Conservation (phyloP, 2,888 invertebrate genomes). For the Prosapia bicincta region DNA sequence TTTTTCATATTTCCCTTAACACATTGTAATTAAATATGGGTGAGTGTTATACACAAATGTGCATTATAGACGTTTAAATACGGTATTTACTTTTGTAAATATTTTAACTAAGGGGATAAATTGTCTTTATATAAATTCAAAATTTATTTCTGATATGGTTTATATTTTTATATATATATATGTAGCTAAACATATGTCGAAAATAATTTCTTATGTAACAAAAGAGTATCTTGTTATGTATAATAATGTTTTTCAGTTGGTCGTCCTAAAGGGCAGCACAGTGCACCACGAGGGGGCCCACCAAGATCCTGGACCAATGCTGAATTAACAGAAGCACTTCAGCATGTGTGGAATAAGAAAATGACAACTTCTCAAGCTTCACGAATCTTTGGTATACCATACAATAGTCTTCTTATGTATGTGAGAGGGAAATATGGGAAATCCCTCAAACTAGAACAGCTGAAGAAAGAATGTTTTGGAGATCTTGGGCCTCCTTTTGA, state of each 20-base stretch:
- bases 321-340: slow-evolving; percentile 83
- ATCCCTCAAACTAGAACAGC: slow-evolving; percentile 81
- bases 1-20: no score
- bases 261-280: slow-evolving; percentile 87
- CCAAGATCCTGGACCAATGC: slow-evolving; percentile 92
- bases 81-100: no score
- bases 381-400: slow-evolving; percentile 87
- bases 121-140: no score
- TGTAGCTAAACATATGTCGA: no score
- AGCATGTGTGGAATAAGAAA: slow-evolving; percentile 94
- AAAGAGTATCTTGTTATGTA: no score
- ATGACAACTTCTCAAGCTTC: slow-evolving; percentile 93
- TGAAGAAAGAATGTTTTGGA: slow-evolving; percentile 84
- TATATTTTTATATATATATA: no score
- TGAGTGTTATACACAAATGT: no score
- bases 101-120: no score
- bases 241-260: slow-evolving; percentile 57
- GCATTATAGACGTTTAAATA: no score
- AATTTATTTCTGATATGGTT: no score
- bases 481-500: slow-evolving; percentile 65
- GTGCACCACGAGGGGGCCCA: slow-evolving; percentile 85
- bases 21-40: no score
- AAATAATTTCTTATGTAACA: no score
- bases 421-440: slow-evolving; percentile 92
- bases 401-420: slow-evolving; percentile 89